phyloP scores from a whole-genome alignment of 2,888 invertebrate species.

The Yponomeuta sedellus region DNA sequence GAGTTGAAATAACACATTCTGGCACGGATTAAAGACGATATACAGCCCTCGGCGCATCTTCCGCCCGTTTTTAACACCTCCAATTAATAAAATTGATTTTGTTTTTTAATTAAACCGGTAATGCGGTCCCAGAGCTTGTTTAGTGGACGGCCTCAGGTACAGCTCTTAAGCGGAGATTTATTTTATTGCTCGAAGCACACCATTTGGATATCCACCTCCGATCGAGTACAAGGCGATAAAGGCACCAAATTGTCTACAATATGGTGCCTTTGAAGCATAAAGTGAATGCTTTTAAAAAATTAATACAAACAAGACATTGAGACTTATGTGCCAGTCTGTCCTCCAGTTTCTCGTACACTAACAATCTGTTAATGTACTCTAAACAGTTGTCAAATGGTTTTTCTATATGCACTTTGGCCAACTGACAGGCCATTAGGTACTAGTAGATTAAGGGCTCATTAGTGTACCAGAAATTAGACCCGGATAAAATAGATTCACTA shows the following conservation, averaged over 20 bases:
- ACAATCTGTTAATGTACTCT: too few relatives aligned
- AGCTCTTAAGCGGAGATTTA: slow-evolving; percentile 68
- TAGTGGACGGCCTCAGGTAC: slow-evolving; percentile 54
- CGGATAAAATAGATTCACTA: too few relatives aligned
- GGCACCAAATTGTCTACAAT: slow-evolving; percentile 44
- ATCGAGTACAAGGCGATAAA: slow-evolving; percentile 43
- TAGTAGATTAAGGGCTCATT: too few relatives aligned
- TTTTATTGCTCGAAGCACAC: slow-evolving; percentile 70
- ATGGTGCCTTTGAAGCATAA: slow-evolving; percentile 47
- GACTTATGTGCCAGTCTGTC: neutral
- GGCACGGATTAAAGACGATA: slow-evolving; percentile 72
- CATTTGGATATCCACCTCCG: slow-evolving; percentile 46
- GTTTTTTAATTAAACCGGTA: slow-evolving; percentile 74
- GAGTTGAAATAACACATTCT: slow-evolving; percentile 76
- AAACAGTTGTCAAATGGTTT: too few relatives aligned
- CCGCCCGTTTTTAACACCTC: slow-evolving; percentile 76
- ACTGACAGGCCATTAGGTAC: too few relatives aligned
- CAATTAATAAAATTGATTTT: slow-evolving; percentile 77
- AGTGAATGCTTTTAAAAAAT: slow-evolving; percentile 51
- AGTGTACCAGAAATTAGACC: too few relatives aligned
- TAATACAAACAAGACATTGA: slow-evolving; percentile 27
- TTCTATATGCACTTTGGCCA: too few relatives aligned
- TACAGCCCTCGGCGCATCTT: slow-evolving; percentile 67
- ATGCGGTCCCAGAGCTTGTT: slow-evolving; percentile 57
- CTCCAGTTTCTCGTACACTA: too few relatives aligned